Percentiles rank a stretch among this genome's conserved stretches.
Conservation (phyloP, 2,113 vertebrate genomes). For the Osmerus eperlanus region DNA sequence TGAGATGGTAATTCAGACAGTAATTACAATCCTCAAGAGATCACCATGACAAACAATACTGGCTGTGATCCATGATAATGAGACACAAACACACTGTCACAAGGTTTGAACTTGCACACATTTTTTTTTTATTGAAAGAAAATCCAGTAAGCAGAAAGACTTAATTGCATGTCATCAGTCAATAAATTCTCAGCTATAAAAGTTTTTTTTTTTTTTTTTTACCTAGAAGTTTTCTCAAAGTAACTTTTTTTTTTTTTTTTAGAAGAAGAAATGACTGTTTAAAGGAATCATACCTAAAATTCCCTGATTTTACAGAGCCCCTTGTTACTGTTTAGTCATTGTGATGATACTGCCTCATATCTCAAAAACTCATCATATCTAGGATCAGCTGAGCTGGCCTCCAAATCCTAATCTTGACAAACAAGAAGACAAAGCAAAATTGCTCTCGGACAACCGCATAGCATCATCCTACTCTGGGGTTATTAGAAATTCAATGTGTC, state of each 20-base stretch:
- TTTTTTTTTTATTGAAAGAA: constrained; percentile 73
- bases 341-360: constrained; percentile 32
- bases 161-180: constrained; percentile 74
- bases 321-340: constrained; percentile 54
- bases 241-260: constrained; percentile 61
- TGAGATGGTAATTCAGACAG: no score
- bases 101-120: constrained; percentile 62
- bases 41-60: not conserved
- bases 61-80: not conserved
- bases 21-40: no score
- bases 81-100: not conserved
- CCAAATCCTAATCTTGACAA: not conserved
- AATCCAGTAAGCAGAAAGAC: constrained; percentile 78
- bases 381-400: constrained; percentile 13
- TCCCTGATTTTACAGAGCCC: constrained; percentile 79
- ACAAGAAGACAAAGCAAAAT: not conserved
- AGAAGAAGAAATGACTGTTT: constrained; percentile 65
- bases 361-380: constrained; percentile 13
- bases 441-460: constrained; percentile 21
- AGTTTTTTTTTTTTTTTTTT: constrained; percentile 66
- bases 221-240: no score
- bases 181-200: constrained; percentile 82
- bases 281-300: constrained; percentile 73
- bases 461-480: constrained; percentile 19
- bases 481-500: not conserved